A percentile compares a stretch with the other conserved stretches of the same genome.
These are phyloP conservation scores for Patiria miniata DNA, from an alignment of 35 echinoderm and acorn worm species.

Conservation along the genomic window DNA sequence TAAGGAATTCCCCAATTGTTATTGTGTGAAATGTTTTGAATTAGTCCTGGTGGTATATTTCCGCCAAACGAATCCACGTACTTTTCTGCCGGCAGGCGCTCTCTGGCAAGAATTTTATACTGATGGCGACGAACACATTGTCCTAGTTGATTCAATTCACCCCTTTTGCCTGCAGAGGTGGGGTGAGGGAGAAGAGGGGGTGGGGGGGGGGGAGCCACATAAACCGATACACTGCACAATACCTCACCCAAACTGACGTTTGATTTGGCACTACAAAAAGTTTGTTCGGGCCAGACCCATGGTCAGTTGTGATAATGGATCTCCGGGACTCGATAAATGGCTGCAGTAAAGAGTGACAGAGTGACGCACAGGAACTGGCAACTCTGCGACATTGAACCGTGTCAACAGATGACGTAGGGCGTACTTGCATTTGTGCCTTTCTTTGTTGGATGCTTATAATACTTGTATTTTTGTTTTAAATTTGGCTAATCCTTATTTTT, in stretches of 20 bases:
- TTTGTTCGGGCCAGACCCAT: neutral
- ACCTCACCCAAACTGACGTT: conserved; percentile 3
- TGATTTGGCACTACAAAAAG: neutral
- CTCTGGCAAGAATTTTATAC: neutral
- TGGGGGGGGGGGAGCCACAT: neutral
- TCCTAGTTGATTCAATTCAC: neutral
- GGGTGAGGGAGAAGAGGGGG: neutral
- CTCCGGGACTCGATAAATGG: neutral
- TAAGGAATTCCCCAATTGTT: neutral
- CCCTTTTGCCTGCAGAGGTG: neutral
- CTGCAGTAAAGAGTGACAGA: neutral
- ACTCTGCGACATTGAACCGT: neutral
- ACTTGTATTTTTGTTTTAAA: conserved; percentile 7
- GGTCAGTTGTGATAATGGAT: neutral
- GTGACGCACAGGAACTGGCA: neutral
- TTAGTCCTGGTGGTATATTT: neutral
- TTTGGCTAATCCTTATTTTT: neutral
- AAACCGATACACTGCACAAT: neutral
- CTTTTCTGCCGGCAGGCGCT: conserved; percentile 1
- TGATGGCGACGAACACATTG: neutral
- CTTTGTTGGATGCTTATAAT: neutral
- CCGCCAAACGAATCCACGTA: neutral
- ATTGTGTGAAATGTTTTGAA: neutral
- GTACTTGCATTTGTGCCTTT: neutral
- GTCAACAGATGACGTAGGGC: neutral